Evolutionary conservation across 2,888 invertebrate species (phyloP), one percentile per base, ranked within the genome.

Genomic region (Liopterus haemorrhoidalis): DNA sequence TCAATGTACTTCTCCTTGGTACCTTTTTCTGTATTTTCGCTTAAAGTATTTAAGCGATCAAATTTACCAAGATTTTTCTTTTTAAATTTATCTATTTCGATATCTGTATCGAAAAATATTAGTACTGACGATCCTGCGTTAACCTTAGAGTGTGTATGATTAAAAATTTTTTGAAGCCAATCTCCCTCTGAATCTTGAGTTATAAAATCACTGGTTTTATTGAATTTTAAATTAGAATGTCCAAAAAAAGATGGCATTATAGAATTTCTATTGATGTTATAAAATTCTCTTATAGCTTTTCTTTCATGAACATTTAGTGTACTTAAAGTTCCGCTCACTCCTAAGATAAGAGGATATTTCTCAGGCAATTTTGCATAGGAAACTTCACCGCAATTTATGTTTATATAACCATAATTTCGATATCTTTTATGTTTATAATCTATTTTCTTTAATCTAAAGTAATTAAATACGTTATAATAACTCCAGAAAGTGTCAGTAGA

Each of bases 171-270:
- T 12, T 18, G 14, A 3, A 4, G 15, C 41, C 41, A 41, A 8
- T 12, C n/a, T 4, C 16, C 32, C 16, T 32, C 41, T n/a, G 11
- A 32, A 9, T 18, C 22, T 8, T 15, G 8, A n/a, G 32, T 22
- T 5, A 11, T 22, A 14, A 41, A 41, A 21, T 15, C 21, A 11
- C 18, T 20, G 5, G 6, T 11, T n/a, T n/a, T n/a, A n/a, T n/a
- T n/a, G n/a, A n/a, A n/a, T 6, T 30, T 12, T 16, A 41, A 22
- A 24, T 41, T 41, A 18, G 12, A 16, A 16, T 18, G 12, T 14
- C 41, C 41, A 18, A 32, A 41, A 9, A 41, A 41, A n/a, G 41
- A 21, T n/a, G 41, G 41, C 41, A 41, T 41, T 8, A 24, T 27
- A 2, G 41, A 41, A n/a, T 16, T 32, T 2, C 32, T 19, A 8